Evolutionary conservation across 2,888 invertebrate species (phyloP), one percentile per base, ranked within the genome.

Genomic region (Eutolmus rufibarbis): DNA sequence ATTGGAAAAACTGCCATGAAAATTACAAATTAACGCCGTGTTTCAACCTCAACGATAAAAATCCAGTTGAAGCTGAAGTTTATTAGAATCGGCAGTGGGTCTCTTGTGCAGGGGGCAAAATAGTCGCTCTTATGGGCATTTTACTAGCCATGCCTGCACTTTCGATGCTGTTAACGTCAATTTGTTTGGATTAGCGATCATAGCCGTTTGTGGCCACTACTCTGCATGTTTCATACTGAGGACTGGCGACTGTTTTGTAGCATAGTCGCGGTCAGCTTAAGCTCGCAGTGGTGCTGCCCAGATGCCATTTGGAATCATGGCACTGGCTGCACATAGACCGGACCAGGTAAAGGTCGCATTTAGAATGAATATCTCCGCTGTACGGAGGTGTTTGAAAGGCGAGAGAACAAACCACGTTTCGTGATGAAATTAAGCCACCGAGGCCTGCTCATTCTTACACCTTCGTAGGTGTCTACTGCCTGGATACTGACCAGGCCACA

Each of bases 21-120:
- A 84, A 84, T 84, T 66, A 84, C 82, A 84, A 84, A 84, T 84
- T 84, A 84, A 84, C 57, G 82, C 82, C 66, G 14, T 82, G 82
- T 82, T 82, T 82, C 66, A 82, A 56, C 37, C 82, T 82, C 66
- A 82, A 51, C 19, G 66, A 82, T 82, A 82, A 82, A 84, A 84
- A 66, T 84, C 82, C 82, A 84, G 66, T 84, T 66, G 57, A 76
- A 14, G 56, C 31, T 31, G 66, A 37, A 37, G 57, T 84, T 84
- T 84, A 84, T 84, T 84, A 57, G 82, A 84, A 84, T 84, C 66
- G 46, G 40, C 57, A 46, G 57, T 84, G 40, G 31, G 66, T 66
- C 31, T 66, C n/a, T 66, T 28, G 66, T 19, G 51, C 51, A n/a
- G 66, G 66, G 51, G 66, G 66, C 23, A n/a, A 23, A 23, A 57